These are phyloP conservation scores for Galeruca laticollis DNA, from an alignment of 2,888 invertebrate species.

Conservation along the genomic window DNA sequence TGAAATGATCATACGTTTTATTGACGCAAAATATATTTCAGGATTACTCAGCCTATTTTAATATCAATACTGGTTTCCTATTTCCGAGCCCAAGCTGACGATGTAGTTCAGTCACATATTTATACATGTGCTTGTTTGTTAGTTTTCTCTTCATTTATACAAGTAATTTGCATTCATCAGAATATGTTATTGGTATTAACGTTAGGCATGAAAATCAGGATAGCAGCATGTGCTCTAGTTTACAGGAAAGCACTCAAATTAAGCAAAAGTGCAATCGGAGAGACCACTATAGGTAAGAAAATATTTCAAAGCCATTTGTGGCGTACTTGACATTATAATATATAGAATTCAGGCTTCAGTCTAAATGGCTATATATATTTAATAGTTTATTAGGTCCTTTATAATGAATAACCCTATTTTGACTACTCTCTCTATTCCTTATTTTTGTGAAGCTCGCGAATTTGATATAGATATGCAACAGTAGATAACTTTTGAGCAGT, in stretches of 20 bases:
- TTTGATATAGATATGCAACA: too few relatives aligned
- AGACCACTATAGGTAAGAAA: constrained; percentile 64
- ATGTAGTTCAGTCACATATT: constrained; percentile 69
- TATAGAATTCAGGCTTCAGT: too few relatives aligned
- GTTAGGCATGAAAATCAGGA: constrained; percentile 86
- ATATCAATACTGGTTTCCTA: constrained; percentile 70
- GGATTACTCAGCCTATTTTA: constrained; percentile 53
- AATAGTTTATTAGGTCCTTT: too few relatives aligned
- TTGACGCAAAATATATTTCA: constrained; percentile 39
- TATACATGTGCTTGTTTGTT: constrained; percentile 82
- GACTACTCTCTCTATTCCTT: too few relatives aligned
- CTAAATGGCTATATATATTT: too few relatives aligned
- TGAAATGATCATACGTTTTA: too few relatives aligned
- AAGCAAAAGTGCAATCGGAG: constrained; percentile 48
- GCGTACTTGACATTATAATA: too few relatives aligned
- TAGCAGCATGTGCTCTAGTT: constrained; percentile 85
- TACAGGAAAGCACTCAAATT: constrained; percentile 70
- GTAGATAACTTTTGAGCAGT: too few relatives aligned
- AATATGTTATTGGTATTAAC: constrained; percentile 87
- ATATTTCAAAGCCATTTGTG: background rate
- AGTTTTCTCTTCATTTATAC: constrained; percentile 60
- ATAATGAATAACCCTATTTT: too few relatives aligned
- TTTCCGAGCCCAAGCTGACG: constrained; percentile 69
- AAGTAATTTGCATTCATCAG: constrained; percentile 76
- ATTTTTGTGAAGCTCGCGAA: too few relatives aligned